These are phyloP conservation scores for Heterodera filipjevi DNA, from an alignment of 2,888 invertebrate species.

Conservation along the genomic window DNA sequence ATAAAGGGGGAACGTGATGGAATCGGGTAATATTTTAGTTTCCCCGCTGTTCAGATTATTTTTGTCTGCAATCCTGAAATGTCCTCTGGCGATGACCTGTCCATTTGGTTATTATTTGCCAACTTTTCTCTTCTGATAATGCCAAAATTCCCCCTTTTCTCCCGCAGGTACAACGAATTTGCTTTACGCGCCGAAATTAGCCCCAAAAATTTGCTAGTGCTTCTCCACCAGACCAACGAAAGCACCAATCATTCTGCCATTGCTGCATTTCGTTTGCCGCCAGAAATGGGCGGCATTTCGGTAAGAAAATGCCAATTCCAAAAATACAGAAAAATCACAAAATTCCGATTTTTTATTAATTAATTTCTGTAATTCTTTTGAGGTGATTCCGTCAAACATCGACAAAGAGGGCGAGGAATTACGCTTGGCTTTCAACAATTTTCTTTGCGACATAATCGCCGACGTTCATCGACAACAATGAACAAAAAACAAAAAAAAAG, in stretches of 20 bases:
- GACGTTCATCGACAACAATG: no score
- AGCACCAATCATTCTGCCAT: constrained; percentile 66
- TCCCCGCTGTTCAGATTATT: constrained; percentile 66
- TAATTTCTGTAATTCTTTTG: neutral
- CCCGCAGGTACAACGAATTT: constrained; percentile 48
- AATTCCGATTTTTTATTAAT: neutral
- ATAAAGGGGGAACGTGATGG: neutral
- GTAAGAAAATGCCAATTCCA: no score
- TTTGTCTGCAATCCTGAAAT: constrained; percentile 73
- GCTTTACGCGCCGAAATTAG: constrained; percentile 46
- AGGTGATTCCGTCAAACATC: constrained; percentile 43
- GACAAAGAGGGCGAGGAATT: constrained; percentile 49
- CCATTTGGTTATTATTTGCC: constrained; percentile 49
- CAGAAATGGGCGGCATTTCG: constrained; percentile 44
- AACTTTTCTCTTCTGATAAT: neutral
- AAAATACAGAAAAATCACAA: neutral
- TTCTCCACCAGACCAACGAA: constrained; percentile 43
- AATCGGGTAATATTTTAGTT: neutral
- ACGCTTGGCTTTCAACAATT: constrained; percentile 48
- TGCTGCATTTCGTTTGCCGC: constrained; percentile 49
- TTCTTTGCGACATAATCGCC: constrained; percentile 45
- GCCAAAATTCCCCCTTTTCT: no score
- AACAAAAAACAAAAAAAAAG: constrained; percentile 5
- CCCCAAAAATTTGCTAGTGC: constrained; percentile 26
- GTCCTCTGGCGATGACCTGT: constrained; percentile 51